Evolutionary conservation across 2,888 invertebrate species (phyloP).

Genomic region (Tetragonula carbonaria): DNA sequence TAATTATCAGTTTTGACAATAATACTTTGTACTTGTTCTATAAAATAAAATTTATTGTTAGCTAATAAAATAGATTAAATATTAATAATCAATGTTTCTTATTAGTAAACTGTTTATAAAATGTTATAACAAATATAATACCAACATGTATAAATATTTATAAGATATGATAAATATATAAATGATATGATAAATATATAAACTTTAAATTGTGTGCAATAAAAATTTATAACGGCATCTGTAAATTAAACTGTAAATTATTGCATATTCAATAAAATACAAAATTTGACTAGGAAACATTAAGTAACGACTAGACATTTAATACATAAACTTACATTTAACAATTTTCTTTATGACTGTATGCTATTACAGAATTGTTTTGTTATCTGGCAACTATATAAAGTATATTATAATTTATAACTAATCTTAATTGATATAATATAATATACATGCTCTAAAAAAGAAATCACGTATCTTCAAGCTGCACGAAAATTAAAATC

Average conservation of each 20-base stretch:
- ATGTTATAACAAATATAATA: slow-evolving; percentile 57
- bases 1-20: slow-evolving; percentile 47
- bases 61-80: slow-evolving; percentile 35
- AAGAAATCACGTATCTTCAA: slow-evolving; percentile 33
- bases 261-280: slow-evolving; percentile 76
- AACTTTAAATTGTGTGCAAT: slow-evolving; percentile 46
- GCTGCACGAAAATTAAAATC: slow-evolving; percentile 43
- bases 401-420: slow-evolving; percentile 33
- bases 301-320: slow-evolving; percentile 81
- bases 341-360: slow-evolving; percentile 48
- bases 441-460: slow-evolving; percentile 30
- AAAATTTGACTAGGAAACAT: slow-evolving; percentile 81
- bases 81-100: slow-evolving; percentile 39
- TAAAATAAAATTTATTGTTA: slow-evolving; percentile 44
- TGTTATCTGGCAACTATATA: slow-evolving; percentile 43
- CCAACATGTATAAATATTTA: slow-evolving; percentile 56
- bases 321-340: slow-evolving; percentile 58
- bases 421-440: slow-evolving; percentile 27
- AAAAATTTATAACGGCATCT: slow-evolving; percentile 41
- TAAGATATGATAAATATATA: slow-evolving; percentile 41
- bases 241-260: slow-evolving; percentile 68
- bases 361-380: slow-evolving; percentile 35
- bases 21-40: slow-evolving; percentile 48
- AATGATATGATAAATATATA: slow-evolving; percentile 44
- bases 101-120: slow-evolving; percentile 43